A percentile compares a stretch with the other conserved stretches of the same genome.
Conservation (phyloP, 2,797 vertebrate genomes). For the Ammospiza maritima region DNA sequence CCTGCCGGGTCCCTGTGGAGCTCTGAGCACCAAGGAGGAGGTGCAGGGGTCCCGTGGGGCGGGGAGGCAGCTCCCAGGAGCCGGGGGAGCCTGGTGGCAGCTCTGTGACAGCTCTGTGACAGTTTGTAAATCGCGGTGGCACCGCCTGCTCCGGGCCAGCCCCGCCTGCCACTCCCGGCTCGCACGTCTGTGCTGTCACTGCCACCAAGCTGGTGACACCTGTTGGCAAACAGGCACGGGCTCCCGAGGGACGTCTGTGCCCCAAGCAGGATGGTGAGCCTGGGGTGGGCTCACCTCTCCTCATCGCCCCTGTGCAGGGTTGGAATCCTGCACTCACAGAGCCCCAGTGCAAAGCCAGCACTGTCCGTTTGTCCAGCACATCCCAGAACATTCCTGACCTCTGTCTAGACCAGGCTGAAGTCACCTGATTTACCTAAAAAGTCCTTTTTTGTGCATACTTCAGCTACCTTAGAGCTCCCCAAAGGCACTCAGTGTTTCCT, state of each 20-base stretch:
- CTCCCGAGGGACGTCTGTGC: background rate
- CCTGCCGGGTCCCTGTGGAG: background rate
- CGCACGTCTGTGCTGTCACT: background rate
- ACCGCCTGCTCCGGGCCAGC: accelerated
- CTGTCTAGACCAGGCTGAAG: background rate
- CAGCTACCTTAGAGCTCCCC: background rate
- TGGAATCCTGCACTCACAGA: background rate
- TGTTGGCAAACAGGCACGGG: background rate
- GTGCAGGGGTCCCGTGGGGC: accelerated
- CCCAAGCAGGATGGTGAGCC: accelerated
- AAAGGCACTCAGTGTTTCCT: background rate
- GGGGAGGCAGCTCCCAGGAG: background rate
- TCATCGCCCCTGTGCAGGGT: background rate
- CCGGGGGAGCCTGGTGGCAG: background rate
- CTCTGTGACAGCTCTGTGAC: background rate
- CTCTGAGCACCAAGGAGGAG: background rate
- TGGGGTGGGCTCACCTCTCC: background rate
- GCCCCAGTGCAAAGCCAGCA: accelerated
- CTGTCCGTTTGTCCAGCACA: background rate
- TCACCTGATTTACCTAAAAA: background rate
- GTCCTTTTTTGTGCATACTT: background rate
- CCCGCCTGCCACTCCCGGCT: background rate
- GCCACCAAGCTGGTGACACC: background rate
- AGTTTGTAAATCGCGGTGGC: background rate
- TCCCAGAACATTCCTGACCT: background rate